Evolutionary conservation across 2,113 vertebrate genomes (phyloP), one percentile per base, ranked within the genome.

Genomic region (Nothocercus julius): DNA sequence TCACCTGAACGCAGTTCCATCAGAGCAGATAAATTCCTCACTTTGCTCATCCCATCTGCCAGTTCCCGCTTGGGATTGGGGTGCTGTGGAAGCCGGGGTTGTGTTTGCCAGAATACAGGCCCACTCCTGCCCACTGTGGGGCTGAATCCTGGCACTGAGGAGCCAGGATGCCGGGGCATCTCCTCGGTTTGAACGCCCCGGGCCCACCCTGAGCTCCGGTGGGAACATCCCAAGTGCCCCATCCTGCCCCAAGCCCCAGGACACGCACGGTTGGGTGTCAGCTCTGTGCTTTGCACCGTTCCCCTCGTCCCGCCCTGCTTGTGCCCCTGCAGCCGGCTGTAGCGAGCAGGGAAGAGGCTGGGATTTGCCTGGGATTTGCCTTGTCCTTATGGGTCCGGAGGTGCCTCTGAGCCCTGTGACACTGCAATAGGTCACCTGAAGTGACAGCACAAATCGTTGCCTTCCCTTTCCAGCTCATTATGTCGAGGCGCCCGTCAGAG

Each of bases 401-500:
- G 27, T 47, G 13, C 32, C 30, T 58, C 80, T 30, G 59, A 53
- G 51, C 70, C 69, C 40, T 79, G 70, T 92, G 91, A 94, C 92
- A 85, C 64, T 87, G 89, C 93, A 69, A 89, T 93, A 97, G 84
- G 95, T 92, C 91, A 92, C 61, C 15, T 24, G 36, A 59, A 79
- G 61, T 95, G 75, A 84, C 44, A 77, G 42, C 79, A 58, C 58
- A 72, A 83, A 89, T 95, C 68, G 75, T 86, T 58, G 40, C 34
- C 22, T 87, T 72, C 86, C 81, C 47, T 95, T 87, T 85, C 68
- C 67, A 90, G 72, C 86, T 96, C 96, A 90, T 96, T 95, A 91
- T 69, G 72, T 82, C 93, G 73, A 92, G 81, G 88, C 9, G 69
- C n/a, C 92, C 79, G 62, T 62, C 77, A 75, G 34, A 42, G 45